These are phyloP conservation scores for Heptranchias perlo DNA, from an alignment of 2,113 vertebrate genomes.

Conservation along the genomic window DNA sequence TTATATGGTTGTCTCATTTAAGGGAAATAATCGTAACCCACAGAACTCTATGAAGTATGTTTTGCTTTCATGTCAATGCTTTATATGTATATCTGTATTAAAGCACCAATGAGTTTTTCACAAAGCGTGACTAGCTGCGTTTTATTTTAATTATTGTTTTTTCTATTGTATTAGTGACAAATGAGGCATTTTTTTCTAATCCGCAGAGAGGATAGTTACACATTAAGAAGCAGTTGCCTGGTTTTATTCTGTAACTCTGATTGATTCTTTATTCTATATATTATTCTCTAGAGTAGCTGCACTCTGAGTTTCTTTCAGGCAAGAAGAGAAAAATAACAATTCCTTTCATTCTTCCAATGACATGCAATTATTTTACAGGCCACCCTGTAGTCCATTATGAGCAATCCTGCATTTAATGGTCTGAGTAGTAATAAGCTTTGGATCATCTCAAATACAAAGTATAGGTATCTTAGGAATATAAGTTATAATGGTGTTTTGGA, in stretches of 20 bases:
- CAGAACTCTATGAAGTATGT: not conserved
- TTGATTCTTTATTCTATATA: not conserved
- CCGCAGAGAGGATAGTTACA: not conserved
- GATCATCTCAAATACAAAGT: conserved; percentile 12
- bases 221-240: not conserved
- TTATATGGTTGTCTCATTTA: not conserved
- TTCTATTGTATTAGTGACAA: not conserved
- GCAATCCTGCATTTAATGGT: not conserved
- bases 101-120: not conserved
- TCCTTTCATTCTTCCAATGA: not conserved
- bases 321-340: not conserved
- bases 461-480: not conserved
- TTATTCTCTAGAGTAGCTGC: not conserved
- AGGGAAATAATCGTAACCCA: not conserved
- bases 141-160: not conserved
- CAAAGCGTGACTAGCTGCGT: not conserved
- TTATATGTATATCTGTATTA: not conserved
- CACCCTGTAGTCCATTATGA: not conserved
- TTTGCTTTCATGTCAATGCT: not conserved
- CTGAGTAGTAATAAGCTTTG: not conserved
- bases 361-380: conserved; percentile 16
- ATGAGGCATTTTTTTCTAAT: not conserved
- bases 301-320: not conserved
- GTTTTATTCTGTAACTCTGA: not conserved
- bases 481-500: conserved; percentile 17